These are phyloP conservation scores for Ferdinandea cuprea DNA, from an alignment of 2,888 invertebrate genomes.

Conservation along the genomic window DNA sequence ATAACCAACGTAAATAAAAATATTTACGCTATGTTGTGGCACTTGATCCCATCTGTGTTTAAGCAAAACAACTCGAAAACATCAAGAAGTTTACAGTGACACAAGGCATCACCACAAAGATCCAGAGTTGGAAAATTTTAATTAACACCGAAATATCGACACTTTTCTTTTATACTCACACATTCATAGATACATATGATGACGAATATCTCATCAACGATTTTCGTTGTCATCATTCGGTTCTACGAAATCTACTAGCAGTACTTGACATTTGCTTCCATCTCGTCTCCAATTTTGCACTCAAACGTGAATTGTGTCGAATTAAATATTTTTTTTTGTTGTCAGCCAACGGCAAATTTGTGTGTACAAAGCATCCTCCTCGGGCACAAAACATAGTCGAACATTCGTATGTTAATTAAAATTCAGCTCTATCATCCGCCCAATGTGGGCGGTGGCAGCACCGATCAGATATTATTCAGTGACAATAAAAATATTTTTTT, in stretches of 20 bases:
- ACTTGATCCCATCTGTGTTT: slow-evolving; percentile 33
- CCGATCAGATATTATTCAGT: too few species aligned
- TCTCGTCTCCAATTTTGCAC: slow-evolving; percentile 33
- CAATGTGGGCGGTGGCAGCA: too few species aligned
- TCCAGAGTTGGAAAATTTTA: slow-evolving; percentile 25
- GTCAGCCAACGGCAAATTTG: background rate
- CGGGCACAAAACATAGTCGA: background rate
- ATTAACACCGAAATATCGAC: slow-evolving; percentile 56
- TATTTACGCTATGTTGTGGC: slow-evolving; percentile 22
- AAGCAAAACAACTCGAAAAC: background rate
- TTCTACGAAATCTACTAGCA: slow-evolving; percentile 2
- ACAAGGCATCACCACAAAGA: background rate
- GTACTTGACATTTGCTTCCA: slow-evolving; percentile 46
- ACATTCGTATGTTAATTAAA: slow-evolving; percentile 42
- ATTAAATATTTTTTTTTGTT: slow-evolving; percentile 29
- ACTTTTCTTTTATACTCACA: background rate
- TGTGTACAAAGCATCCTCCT: background rate
- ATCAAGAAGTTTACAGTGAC: background rate
- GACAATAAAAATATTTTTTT: too few species aligned
- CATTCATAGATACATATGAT: background rate
- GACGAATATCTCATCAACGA: slow-evolving; percentile 10
- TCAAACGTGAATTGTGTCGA: slow-evolving; percentile 40
- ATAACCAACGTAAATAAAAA: slow-evolving; percentile 37
- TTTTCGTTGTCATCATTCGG: slow-evolving; percentile 11
- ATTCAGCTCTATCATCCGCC: slow-evolving; percentile 4